These are phyloP conservation scores for Erpetoichthys calabaricus DNA, from an alignment of 2,797 vertebrate genomes.

Conservation along the genomic window DNA sequence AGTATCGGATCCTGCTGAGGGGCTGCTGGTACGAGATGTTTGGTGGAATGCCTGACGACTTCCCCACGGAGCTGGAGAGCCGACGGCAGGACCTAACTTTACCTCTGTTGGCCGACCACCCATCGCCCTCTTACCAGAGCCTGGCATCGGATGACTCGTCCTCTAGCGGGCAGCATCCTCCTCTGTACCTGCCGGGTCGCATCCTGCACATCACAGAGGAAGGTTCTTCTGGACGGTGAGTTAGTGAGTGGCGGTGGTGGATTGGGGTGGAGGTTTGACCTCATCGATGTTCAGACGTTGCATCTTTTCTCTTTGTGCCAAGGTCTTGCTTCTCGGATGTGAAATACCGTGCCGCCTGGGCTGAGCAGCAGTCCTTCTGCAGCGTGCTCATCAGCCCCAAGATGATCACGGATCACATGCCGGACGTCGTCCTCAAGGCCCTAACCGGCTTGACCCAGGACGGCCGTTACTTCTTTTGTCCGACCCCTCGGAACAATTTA, in stretches of 20 bases:
- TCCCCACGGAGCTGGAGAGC: conserved; percentile 77
- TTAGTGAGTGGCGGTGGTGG: too few relatives aligned
- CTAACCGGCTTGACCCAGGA: conserved; percentile 58
- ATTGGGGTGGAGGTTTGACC: too few relatives aligned
- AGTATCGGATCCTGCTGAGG: conserved; percentile 85
- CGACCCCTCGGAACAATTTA: conserved; percentile 40
- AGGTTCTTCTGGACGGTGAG: conserved; percentile 60
- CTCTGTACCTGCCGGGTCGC: conserved; percentile 72
- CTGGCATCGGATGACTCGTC: conserved; percentile 60
- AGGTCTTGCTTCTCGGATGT: conserved; percentile 71
- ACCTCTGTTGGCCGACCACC: conserved; percentile 75
- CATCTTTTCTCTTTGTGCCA: background rate
- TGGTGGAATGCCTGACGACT: conserved; percentile 70
- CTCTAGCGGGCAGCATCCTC: conserved; percentile 54
- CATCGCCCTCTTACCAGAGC: conserved; percentile 63
- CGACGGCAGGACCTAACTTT: conserved; percentile 55
- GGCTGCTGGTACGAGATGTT: conserved; percentile 90
- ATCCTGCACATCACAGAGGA: conserved; percentile 78
- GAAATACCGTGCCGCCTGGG: conserved; percentile 66
- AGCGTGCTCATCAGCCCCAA: conserved; percentile 81
- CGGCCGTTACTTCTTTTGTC: conserved; percentile 51
- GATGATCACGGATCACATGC: conserved; percentile 92
- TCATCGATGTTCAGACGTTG: too few relatives aligned
- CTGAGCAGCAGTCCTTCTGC: conserved; percentile 60
- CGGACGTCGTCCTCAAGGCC: conserved; percentile 63